Evolutionary conservation across 2,888 invertebrate genomes (phyloP).

Genomic region (Andrena flavipes): DNA sequence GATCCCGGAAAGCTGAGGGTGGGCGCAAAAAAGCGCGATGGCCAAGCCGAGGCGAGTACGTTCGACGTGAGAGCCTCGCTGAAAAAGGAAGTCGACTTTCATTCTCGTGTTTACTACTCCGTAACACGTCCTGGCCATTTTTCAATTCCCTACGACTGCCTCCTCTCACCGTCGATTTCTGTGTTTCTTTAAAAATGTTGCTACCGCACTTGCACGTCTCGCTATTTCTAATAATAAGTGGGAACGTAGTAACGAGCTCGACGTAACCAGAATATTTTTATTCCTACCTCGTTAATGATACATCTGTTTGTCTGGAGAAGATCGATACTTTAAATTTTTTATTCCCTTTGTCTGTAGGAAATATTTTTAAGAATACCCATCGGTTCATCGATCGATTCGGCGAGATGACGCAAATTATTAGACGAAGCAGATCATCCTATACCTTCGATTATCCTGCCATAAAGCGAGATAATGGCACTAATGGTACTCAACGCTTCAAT

Average conservation of each 20-base stretch:
- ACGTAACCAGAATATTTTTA: background rate
- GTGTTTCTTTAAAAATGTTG: conserved; percentile 24
- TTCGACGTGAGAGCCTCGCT: conserved; percentile 57
- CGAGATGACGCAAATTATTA: conserved; percentile 18
- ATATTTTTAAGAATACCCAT: background rate
- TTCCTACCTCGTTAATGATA: background rate
- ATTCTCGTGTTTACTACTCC: conserved; percentile 59
- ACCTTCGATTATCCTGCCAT: conserved; percentile 11
- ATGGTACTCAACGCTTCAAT: conserved; percentile 50
- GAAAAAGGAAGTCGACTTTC: conserved; percentile 49
- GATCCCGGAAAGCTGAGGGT: conserved; percentile 35
- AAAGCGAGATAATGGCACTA: conserved; percentile 44
- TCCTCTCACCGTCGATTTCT: conserved; percentile 24
- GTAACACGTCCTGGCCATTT: conserved; percentile 62
- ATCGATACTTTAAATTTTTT: background rate
- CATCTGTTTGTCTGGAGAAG: background rate
- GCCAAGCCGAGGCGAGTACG: conserved; percentile 48
- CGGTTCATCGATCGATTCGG: background rate
- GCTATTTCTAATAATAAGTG: conserved; percentile 6
- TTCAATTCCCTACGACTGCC: conserved; percentile 52
- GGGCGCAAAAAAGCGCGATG: conserved; percentile 48
- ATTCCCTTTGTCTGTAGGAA: background rate
- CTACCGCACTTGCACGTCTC: background rate
- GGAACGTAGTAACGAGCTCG: background rate
- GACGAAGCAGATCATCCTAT: conserved; percentile 21